Conservation (phyloP, 2,888 invertebrate genomes). For the Folsomia candida region DNA sequence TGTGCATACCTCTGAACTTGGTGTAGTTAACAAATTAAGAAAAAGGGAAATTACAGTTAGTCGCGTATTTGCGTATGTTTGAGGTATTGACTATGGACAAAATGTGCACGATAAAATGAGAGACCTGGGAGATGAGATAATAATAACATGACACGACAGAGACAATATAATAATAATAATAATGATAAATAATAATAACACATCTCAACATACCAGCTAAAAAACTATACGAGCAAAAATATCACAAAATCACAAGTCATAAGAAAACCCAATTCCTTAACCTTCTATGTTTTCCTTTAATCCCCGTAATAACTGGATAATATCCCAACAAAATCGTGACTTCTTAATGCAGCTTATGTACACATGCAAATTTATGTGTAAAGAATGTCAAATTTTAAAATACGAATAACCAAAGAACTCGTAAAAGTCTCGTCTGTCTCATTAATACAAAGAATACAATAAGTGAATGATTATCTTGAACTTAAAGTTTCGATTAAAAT, state of each 20-base stretch:
- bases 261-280: neutral
- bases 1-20: too few species aligned
- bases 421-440: too few species aligned
- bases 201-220: neutral
- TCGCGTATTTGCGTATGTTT: too few species aligned
- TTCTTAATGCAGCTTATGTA: too few species aligned
- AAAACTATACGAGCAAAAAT: neutral
- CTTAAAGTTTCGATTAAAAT: conserved; percentile 14
- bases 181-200: neutral
- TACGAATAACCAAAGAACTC: too few species aligned
- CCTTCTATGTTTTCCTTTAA: too few species aligned
- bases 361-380: too few species aligned
- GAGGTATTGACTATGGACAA: too few species aligned
- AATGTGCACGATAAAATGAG: too few species aligned
- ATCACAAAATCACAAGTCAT: neutral
- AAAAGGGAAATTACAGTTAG: too few species aligned
- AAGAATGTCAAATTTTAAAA: too few species aligned
- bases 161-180: neutral
- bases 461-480: conserved; percentile 11
- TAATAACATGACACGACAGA: neutral
- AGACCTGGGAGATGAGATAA: neutral
- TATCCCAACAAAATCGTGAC: neutral
- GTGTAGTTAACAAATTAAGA: too few species aligned
- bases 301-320: neutral
- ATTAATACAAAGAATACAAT: neutral